Percentiles rank a stretch among this genome's conserved stretches.
Evolutionary conservation across 2,797 vertebrate genomes (phyloP).

Genomic region (Phrynocephalus vlangalii): DNA sequence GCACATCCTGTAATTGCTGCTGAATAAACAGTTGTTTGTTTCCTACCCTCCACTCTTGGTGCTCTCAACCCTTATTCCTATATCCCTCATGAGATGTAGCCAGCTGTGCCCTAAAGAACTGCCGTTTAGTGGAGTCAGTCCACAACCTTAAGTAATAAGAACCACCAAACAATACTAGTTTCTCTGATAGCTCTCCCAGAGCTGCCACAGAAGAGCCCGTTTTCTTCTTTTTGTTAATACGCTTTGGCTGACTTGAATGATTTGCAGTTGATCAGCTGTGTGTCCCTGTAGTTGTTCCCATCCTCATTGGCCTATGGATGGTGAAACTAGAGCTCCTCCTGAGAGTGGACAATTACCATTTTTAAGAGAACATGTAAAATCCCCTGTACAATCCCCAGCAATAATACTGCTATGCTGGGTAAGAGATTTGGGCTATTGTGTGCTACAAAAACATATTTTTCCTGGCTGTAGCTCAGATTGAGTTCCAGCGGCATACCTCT

Average conservation of each 20-base stretch:
- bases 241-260: background rate
- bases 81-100: background rate
- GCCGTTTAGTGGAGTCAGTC: background rate
- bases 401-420: no score
- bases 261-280: background rate
- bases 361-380: no score
- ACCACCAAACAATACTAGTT: background rate
- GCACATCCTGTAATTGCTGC: slow-evolving; percentile 8
- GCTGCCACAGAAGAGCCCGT: background rate
- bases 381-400: no score
- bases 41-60: background rate
- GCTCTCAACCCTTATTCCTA: background rate
- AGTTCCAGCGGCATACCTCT: background rate
- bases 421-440: no score
- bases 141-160: background rate
- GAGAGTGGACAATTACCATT: no score
- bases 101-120: background rate
- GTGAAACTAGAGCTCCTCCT: background rate
- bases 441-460: no score
- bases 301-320: background rate
- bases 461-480: background rate
- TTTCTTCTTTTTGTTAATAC: background rate
- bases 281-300: background rate
- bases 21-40: background rate
- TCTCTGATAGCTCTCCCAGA: background rate